phyloP scores from a whole-genome alignment of 2,113 vertebrate species.

The Dolichallabes microphthalmus region DNA sequence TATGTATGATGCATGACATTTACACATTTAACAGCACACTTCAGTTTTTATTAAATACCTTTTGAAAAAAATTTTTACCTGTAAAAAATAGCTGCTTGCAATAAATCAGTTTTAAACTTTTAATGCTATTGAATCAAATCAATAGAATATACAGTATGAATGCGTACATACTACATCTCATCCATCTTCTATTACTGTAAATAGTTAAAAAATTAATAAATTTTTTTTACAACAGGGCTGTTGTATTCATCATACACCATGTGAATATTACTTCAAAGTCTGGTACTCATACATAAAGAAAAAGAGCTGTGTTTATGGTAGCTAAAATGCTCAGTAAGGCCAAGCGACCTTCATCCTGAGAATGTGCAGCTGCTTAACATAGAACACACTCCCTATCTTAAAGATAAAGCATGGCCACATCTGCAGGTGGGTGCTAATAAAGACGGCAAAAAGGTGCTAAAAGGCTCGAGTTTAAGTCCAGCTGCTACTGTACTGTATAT shows the following conservation, averaged over 20 bases:
- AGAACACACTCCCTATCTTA: conserved; percentile 20
- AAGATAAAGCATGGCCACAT: conserved; percentile 8
- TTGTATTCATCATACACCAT: not conserved
- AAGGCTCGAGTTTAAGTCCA: not conserved
- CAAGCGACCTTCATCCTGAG: conserved; percentile 31
- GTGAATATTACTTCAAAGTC: not conserved
- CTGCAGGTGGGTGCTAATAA: not conserved
- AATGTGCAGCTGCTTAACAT: conserved; percentile 16
- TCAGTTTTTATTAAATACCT: too few species aligned
- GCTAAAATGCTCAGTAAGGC: conserved; percentile 22
- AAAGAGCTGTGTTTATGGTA: conserved; percentile 28
- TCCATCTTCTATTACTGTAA: not conserved
- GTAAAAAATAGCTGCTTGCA: too few species aligned
- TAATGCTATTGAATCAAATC: too few species aligned
- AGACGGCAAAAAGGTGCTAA: not conserved
- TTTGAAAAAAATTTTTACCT: too few species aligned
- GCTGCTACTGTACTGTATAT: not conserved
- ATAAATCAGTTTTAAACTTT: too few species aligned
- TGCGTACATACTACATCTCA: not conserved
- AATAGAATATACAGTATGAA: too few species aligned
- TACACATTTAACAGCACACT: too few species aligned
- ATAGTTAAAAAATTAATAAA: not conserved
- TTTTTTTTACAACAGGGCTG: not conserved
- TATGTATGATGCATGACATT: too few species aligned
- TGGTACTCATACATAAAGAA: conserved; percentile 7